phyloP scores from a whole-genome alignment of 2,797 vertebrate species.

The Muscicapa comitata region DNA sequence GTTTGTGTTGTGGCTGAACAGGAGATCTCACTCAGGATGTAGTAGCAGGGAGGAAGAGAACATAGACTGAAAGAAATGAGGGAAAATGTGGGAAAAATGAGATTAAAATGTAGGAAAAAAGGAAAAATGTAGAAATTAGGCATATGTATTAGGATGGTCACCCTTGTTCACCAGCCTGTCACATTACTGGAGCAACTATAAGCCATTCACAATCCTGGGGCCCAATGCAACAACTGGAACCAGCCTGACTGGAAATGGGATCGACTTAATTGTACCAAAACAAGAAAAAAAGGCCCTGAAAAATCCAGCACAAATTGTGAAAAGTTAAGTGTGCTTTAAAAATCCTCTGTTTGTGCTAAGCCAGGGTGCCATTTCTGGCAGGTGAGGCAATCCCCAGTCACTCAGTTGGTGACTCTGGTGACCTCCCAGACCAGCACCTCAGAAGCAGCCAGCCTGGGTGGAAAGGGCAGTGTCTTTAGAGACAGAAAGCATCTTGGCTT shows the following conservation, averaged over 20 bases:
- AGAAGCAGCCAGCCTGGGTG: neutral
- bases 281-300: neutral
- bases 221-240: neutral
- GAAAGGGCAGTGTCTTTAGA: neutral
- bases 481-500: neutral
- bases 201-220: neutral
- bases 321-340: neutral
- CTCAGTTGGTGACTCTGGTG: neutral
- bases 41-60: neutral
- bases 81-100: neutral
- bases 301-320: neutral
- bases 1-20: neutral
- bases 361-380: neutral
- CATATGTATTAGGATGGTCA: neutral
- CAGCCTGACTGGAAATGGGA: neutral
- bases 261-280: neutral
- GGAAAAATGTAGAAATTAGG: neutral
- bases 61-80: neutral
- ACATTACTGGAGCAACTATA: neutral
- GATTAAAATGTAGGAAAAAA: neutral
- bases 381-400: neutral
- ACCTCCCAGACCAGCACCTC: neutral
- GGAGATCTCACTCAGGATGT: rapidly evolving
- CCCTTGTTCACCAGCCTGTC: neutral
- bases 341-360: neutral